These are phyloP conservation scores for Erythrocercus mccallii DNA, from an alignment of 2,113 vertebrate genomes.

Conservation along the genomic window DNA sequence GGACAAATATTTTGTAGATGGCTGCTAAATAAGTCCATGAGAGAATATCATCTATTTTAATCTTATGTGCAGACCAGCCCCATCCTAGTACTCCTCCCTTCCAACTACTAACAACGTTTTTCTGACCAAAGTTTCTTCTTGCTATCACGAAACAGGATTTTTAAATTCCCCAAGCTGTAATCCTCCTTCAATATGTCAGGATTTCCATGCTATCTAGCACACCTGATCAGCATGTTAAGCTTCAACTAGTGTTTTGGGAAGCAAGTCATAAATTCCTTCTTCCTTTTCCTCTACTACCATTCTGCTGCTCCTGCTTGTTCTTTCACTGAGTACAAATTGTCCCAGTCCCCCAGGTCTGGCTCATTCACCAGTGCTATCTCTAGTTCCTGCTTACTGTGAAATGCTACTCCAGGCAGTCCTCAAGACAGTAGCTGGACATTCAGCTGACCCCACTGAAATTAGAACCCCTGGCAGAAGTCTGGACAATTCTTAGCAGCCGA, in stretches of 20 bases:
- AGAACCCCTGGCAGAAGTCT: not conserved
- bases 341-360: not conserved
- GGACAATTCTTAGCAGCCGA: not conserved
- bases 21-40: not conserved
- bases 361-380: not conserved
- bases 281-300: not conserved
- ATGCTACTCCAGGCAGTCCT: not conserved
- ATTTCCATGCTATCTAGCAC: not conserved
- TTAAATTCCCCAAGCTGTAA: not conserved
- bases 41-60: not conserved
- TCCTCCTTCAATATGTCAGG: not conserved
- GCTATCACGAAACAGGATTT: not conserved
- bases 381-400: not conserved
- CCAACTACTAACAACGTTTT: not conserved
- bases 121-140: not conserved
- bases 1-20: not conserved
- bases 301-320: not conserved
- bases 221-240: not conserved
- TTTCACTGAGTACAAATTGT: not conserved
- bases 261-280: not conserved
- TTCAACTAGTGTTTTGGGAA: not conserved
- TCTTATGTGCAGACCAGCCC: not conserved
- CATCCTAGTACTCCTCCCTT: not conserved
- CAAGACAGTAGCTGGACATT: fast-evolving
- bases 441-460: not conserved